Evolutionary conservation across 1,140 invertebrate species (phyloP), one percentile per base, ranked within the genome.

Genomic region (Mylabris phalerata): DNA sequence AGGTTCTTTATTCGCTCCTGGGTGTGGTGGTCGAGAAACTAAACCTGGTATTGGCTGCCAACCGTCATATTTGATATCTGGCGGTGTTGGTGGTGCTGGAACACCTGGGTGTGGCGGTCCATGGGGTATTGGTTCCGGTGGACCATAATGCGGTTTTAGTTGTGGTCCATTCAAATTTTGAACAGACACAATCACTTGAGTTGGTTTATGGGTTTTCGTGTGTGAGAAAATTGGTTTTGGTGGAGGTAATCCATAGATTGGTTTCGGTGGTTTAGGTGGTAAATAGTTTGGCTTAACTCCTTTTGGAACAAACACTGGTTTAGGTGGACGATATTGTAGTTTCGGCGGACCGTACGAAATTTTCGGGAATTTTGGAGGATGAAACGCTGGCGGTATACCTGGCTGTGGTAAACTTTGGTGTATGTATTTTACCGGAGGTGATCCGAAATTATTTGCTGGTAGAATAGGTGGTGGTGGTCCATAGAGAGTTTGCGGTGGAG

Each of bases 1-100:
- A 19, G 19, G 19, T 19, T 19, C 19, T 19, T 19, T 19, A 19
- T 19, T 19, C 19, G 1, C 19, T 19, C 19, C 63, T 19, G 62
- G 60, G 19, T 19, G 19, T 2, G 74, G 72, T 39, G 68, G 64
- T 43, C 71, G 71, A 39, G 75, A 75, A 9, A 79, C 67, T 19
- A 79, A 74, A 39, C 87, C 86, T 32, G 87, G 82, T 44, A 91
- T 90, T 10, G 88, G 88, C 66, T 87, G 88, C 88, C 88, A 91
- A 32, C 89, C 89, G 61, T 91, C 89, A 66, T 90, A 91, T 55
- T 85, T 79, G 5, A 88, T 87, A 67, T 87, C 83, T 3, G 85
- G 85, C 7, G 84, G 85, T 6, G 85, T 87, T 10, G 85, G 85
- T 26, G 84, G 84, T 3, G 84, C 83, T 60, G 82, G 82, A n/a